Evolutionary conservation across 2,888 invertebrate species (phyloP), one percentile per base, ranked within the genome.

Genomic region (Noctua comes): DNA sequence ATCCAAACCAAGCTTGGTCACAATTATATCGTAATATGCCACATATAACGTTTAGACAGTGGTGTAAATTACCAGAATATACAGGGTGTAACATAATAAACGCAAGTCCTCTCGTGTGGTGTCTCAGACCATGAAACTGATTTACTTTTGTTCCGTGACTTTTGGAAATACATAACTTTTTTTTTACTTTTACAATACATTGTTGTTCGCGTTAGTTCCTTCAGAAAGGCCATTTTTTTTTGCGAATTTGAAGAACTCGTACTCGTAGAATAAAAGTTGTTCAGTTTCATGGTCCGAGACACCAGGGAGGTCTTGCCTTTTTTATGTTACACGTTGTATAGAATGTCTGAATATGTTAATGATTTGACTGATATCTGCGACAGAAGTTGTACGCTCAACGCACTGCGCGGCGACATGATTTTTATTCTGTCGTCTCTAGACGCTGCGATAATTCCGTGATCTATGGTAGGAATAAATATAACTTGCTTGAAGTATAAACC

Each of bases 401-500:
- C 62, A 18, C 0, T 18, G 11, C 6, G 31, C 18, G 18, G 31
- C 43, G 3, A 43, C 10, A 59, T 4, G 8, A 36, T 36, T 21
- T 5, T 36, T 65, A 40, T 40, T 13, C 13, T 40, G 65, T 24
- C 65, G 18, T 62, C 18, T 62, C 31, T 62, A 8, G 31, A 18
- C 18, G 18, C 8, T 62, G 62, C 8, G 31, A 31, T 43, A n/a
- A n/a, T 66, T 43, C 43, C 18, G 40, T 43, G 8, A 0, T 66
- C n/a, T 66, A 66, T 27, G 43, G 66, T 43, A 43, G 18, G 27
- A 8, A 90, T 81, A 90, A 89, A 90, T 79, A 89, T 73, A 83
- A 72, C 73, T 73, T 83, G 86, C 90, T 88, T 88, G 86, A 87
- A 84, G 83, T 81, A 79, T 75, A 82, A 84, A 86, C 77, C 80